Evolutionary conservation across 2,797 vertebrate genomes (phyloP).

Genomic region (Eupleurogrammus muticus): DNA sequence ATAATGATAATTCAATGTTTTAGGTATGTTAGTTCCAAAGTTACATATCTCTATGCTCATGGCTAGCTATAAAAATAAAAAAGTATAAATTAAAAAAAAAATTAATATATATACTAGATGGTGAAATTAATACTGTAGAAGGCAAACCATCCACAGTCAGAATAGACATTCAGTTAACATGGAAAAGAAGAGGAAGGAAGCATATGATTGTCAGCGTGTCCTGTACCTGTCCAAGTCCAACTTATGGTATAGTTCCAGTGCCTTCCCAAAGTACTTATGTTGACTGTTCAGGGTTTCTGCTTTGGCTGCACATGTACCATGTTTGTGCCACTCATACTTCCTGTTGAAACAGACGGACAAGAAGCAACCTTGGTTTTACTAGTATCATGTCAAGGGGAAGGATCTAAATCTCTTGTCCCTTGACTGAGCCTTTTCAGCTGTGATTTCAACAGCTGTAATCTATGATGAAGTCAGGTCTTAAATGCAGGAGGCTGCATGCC

Average conservation of each 20-base stretch:
- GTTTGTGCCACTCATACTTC: conserved; percentile 96
- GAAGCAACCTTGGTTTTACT: not conserved
- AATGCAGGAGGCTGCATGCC: not conserved
- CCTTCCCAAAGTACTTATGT: conserved; percentile 93
- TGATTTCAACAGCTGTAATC: not conserved
- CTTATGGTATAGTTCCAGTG: conserved; percentile 89
- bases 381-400: not conserved
- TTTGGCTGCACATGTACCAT: conserved; percentile 95
- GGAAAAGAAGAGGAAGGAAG: not conserved
- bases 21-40: too few species aligned
- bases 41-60: too few species aligned
- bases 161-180: too few species aligned
- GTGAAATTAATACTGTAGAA: too few species aligned
- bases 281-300: conserved; percentile 85
- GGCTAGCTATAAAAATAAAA: too few species aligned
- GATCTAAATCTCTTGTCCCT: not conserved
- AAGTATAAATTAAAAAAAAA: too few species aligned
- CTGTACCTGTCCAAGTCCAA: conserved; percentile 87
- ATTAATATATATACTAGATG: too few species aligned
- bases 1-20: too few species aligned
- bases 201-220: not conserved
- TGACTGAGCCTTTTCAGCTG: not conserved
- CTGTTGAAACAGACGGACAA: conserved; percentile 72
- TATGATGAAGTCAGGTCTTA: not conserved
- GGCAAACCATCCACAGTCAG: too few species aligned